These are phyloP conservation scores for Mormyrus hasselquistii DNA, from an alignment of 2,797 vertebrate genomes.

Conservation along the genomic window DNA sequence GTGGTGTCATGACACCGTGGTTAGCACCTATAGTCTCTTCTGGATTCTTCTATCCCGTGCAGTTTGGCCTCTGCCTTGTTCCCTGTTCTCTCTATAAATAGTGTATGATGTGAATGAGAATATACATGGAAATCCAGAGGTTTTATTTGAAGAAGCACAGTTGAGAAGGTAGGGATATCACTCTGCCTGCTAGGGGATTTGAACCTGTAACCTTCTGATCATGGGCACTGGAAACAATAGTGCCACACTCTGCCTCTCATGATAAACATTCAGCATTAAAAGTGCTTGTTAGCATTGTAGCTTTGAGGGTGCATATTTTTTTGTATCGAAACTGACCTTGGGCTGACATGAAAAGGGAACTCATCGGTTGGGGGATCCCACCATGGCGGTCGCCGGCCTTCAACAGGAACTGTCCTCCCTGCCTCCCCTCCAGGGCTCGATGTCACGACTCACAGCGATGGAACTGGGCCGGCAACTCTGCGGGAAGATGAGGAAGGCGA, in stretches of 20 bases:
- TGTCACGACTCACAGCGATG: conserved; percentile 61
- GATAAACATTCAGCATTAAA: background rate
- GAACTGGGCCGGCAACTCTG: conserved; percentile 69
- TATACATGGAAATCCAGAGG: background rate
- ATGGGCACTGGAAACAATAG: background rate
- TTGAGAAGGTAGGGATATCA: background rate
- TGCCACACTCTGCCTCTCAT: background rate
- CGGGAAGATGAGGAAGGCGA: conserved; percentile 68
- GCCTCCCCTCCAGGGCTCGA: conserved; percentile 56
- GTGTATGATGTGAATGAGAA: background rate
- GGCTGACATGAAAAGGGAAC: background rate
- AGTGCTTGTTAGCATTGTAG: background rate
- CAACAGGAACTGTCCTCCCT: background rate
- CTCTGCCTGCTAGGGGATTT: background rate
- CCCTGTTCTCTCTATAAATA: background rate
- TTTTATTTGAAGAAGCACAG: background rate
- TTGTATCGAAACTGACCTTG: background rate
- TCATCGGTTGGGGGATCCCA: background rate
- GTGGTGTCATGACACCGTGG: background rate
- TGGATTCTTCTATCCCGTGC: background rate
- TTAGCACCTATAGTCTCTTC: background rate
- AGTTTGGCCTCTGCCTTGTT: background rate
- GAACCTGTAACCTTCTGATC: background rate
- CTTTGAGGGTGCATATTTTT: background rate
- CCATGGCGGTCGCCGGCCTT: background rate